A percentile compares a stretch with the other conserved stretches of the same genome.
These are phyloP conservation scores for Gila robusta DNA, from an alignment of 2,797 vertebrate genomes.

Conservation along the genomic window DNA sequence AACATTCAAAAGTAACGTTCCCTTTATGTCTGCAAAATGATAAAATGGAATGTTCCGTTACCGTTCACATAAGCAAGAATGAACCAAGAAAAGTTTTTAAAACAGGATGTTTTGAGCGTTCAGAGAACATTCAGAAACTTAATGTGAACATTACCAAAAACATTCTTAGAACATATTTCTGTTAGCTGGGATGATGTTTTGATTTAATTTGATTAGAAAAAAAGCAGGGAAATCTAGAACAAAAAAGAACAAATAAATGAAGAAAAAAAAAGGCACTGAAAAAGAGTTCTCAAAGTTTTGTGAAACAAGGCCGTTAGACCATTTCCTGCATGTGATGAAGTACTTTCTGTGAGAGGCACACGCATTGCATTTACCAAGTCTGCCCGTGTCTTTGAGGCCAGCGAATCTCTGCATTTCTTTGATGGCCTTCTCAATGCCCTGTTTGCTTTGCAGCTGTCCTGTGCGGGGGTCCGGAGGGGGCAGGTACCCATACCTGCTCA, in stretches of 20 bases:
- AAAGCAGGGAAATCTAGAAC: background rate
- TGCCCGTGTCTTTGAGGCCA: constrained; percentile 81
- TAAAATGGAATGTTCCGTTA: background rate
- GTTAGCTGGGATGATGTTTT: background rate
- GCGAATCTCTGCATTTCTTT: constrained; percentile 89
- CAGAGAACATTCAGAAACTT: background rate
- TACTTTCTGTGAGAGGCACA: background rate
- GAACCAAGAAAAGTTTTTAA: background rate
- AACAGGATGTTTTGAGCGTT: background rate
- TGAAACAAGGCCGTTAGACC: background rate
- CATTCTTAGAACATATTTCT: background rate
- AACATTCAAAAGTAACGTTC: background rate
- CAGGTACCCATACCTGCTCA: constrained; percentile 91
- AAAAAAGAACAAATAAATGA: background rate
- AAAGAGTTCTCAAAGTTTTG: background rate
- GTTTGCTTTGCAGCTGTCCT: constrained; percentile 82
- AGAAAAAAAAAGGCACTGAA: background rate
- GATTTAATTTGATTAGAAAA: too few relatives aligned
- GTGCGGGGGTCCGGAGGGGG: constrained; percentile 82
- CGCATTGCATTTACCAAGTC: constrained; percentile 77
- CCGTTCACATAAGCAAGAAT: background rate
- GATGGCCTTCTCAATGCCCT: constrained; percentile 81
- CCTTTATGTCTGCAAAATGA: background rate
- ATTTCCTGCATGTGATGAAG: background rate
- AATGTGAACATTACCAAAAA: background rate